A percentile compares a stretch with the other conserved stretches of the same genome.
Evolutionary conservation across 2,113 vertebrate genomes (phyloP).

Genomic region (Danio rerio): GRCz12tu NC_133185.1:1432501-1433000

Average conservation of each 20-base stretch:
- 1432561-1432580: too few species aligned
- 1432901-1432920: constrained; percentile 38
- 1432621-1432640: too few species aligned
- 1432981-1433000: constrained; percentile 55
- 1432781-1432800: background rate
- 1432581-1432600: too few species aligned
- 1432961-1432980: constrained; percentile 60
- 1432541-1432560: too few species aligned
- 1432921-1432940: constrained; percentile 42
- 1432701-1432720: background rate
- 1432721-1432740: background rate
- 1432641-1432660: too few species aligned
- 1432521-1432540: too few species aligned
- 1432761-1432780: background rate
- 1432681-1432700: background rate
- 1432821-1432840: background rate
- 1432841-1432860: constrained; percentile 33
- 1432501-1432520: too few species aligned
- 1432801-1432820: too few species aligned
- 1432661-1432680: background rate
- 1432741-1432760: background rate
- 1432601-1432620: too few species aligned
- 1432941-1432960: constrained; percentile 21
- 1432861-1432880: constrained; percentile 25
- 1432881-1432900: constrained; percentile 54